Percentiles rank a stretch among this genome's conserved stretches.
phyloP scores from a whole-genome alignment of 1,140 invertebrate genomes.

The Globodera rostochiensis region DNA sequence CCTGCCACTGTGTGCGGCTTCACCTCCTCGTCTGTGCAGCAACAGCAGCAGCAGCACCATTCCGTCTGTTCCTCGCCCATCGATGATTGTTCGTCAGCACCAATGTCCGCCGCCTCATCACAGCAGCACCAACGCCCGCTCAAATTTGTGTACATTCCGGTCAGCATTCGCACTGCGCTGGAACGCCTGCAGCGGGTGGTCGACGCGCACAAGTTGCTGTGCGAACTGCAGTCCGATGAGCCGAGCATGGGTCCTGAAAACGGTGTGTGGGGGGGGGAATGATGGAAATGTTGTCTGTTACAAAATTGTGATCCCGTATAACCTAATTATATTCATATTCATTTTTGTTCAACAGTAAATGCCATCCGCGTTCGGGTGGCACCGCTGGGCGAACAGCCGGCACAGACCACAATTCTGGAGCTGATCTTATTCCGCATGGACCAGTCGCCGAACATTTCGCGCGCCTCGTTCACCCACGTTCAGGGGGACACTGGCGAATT shows the following conservation, averaged over 20 bases:
- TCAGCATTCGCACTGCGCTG: slow-evolving; percentile 41
- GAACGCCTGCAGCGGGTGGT: slow-evolving; percentile 49
- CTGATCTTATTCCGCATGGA: slow-evolving; percentile 37
- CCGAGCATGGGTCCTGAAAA: neutral
- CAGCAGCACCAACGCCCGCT: slow-evolving; percentile 13
- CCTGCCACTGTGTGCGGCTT: slow-evolving; percentile 65
- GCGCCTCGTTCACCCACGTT: slow-evolving; percentile 41
- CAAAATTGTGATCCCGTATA: neutral
- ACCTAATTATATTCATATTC: no score
- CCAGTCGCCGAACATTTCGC: slow-evolving; percentile 56
- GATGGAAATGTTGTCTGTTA: neutral
- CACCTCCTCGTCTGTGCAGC: slow-evolving; percentile 28
- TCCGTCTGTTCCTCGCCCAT: neutral
- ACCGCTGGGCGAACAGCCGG: slow-evolving; percentile 16
- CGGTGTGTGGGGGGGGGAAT: neutral
- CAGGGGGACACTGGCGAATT: slow-evolving; percentile 42
- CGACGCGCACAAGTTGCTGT: slow-evolving; percentile 15
- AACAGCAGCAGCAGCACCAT: neutral
- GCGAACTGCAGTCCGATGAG: slow-evolving; percentile 43
- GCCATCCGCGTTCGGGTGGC: slow-evolving; percentile 45
- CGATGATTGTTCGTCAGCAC: neutral
- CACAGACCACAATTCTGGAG: slow-evolving; percentile 38
- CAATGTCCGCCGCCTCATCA: neutral
- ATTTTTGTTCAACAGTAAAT: slow-evolving; percentile 30
- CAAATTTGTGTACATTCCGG: slow-evolving; percentile 53